Percentiles rank a stretch among this genome's conserved stretches.
These are phyloP conservation scores for Bergia puertoricense DNA, from an alignment of 92 coral and sea anemone species.

Conservation along the genomic window DNA sequence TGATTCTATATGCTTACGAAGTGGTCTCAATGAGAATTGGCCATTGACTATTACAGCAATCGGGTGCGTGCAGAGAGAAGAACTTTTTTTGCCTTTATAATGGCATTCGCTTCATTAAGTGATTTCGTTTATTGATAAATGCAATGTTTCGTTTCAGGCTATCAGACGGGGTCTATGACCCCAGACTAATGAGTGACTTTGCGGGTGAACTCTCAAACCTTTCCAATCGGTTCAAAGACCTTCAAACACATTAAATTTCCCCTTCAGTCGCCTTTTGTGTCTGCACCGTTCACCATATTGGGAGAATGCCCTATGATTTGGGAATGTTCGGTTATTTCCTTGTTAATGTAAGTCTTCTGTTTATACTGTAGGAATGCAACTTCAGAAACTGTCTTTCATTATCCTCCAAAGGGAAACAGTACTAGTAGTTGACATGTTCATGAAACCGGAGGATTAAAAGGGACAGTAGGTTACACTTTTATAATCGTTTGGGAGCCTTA, in stretches of 20 bases:
- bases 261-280: not conserved
- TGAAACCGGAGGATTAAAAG: not conserved
- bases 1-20: not conserved
- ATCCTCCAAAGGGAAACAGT: not conserved
- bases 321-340: not conserved
- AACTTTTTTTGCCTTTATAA: not conserved
- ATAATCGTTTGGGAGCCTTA: not conserved
- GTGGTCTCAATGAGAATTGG: not conserved
- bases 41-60: not conserved
- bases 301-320: not conserved
- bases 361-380: not conserved
- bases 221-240: conserved; percentile 26
- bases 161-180: conserved; percentile 43
- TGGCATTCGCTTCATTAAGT: conserved; percentile 9
- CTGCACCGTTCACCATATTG: not conserved
- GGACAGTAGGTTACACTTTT: not conserved
- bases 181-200: conserved; percentile 39
- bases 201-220: conserved; percentile 35
- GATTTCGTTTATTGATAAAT: conserved; percentile 1
- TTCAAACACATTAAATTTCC: not conserved
- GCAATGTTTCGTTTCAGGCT: conserved; percentile 24
- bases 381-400: not conserved
- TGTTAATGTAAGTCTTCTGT: not conserved
- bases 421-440: not conserved
- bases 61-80: not conserved